These are phyloP conservation scores for Lasiommata megera DNA, from an alignment of 2,888 invertebrate species.

Conservation along the genomic window DNA sequence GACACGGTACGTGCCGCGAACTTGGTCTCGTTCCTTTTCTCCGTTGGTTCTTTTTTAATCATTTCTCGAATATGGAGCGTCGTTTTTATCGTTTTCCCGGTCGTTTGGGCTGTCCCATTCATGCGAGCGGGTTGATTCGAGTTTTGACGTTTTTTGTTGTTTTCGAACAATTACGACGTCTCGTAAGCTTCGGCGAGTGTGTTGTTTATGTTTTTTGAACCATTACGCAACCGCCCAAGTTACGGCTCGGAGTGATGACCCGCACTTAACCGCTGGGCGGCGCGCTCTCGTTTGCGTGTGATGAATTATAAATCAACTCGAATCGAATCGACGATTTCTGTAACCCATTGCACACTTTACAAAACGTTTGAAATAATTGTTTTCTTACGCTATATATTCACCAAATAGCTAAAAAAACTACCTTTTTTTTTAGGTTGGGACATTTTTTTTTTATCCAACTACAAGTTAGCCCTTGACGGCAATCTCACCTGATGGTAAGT, in stretches of 20 bases:
- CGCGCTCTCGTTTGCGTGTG: neutral
- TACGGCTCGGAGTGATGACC: constrained; percentile 27
- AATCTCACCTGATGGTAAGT: no score
- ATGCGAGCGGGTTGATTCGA: constrained; percentile 44
- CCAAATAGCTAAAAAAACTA: no score
- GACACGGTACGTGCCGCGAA: constrained; percentile 71
- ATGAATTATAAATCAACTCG: neutral
- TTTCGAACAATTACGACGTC: constrained; percentile 62
- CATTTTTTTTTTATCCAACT: no score
- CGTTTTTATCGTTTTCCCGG: constrained; percentile 78
- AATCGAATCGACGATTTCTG: neutral
- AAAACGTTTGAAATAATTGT: no score
- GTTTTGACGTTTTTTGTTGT: constrained; percentile 47
- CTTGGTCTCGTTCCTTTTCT: constrained; percentile 60
- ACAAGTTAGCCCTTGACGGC: no score
- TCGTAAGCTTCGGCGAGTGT: constrained; percentile 34
- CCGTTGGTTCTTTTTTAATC: constrained; percentile 72
- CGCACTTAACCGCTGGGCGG: constrained; percentile 1
- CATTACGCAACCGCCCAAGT: constrained; percentile 37
- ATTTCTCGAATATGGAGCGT: constrained; percentile 80
- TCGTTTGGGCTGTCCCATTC: constrained; percentile 60
- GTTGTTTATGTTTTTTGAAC: constrained; percentile 50
- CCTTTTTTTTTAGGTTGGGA: no score
- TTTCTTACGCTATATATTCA: no score
- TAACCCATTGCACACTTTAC: no score